Base-by-base conservation (phyloP, 2,797 vertebrate genomes). In the Echiichthys vipera region DNA sequence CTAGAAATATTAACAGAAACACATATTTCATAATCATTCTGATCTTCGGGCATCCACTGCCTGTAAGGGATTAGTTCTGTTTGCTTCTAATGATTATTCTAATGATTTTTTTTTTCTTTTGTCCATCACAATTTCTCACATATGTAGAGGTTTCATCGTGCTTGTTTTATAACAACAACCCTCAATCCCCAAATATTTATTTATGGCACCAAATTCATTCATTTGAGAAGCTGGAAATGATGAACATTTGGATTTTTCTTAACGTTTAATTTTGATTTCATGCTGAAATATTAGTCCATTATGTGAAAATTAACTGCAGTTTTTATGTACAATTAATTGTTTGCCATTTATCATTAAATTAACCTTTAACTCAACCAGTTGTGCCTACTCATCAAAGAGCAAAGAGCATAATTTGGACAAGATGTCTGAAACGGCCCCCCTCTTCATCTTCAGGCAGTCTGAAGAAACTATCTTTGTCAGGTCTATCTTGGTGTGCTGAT, bases 401-500 rank as follows among this genome's bases (percentile, higher is more conserved):
- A 64, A 64, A 53, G n/a, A n/a, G n/a, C 0, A 1, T 30, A 47
- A 72, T 47, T 15, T 24, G 42, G 39, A 63, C 12, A 50, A 37
- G 22, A 55, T 57, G 13, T 56, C 6, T 34, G 13, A 45, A 42
- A 18, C 18, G 22, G 39, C 18, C 14, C 2, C 3, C 15, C 12
- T 45, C 47, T 54, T 32, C 18, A 56, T 70, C 43, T 56, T 58
- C 14, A 53, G 5, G 15, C 22, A 42, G 17, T 30, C 40, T 42
- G n/a, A 64, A 39, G 39, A 46, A 56, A 36, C 39, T 39, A 43
- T 15, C 34, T 75, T 43, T n/a, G 8, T 74, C 58, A 74, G 36
- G 53, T 81, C 54, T 59, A 25, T 74, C 51, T 70, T 51, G 42
- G 61, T 53, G 57, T 61, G 58, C 32, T 73, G 24, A 59, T 88